Evolutionary conservation across 2,113 vertebrate genomes (phyloP), one percentile per base, ranked within the genome.

Genomic region (Mus pahari): DNA sequence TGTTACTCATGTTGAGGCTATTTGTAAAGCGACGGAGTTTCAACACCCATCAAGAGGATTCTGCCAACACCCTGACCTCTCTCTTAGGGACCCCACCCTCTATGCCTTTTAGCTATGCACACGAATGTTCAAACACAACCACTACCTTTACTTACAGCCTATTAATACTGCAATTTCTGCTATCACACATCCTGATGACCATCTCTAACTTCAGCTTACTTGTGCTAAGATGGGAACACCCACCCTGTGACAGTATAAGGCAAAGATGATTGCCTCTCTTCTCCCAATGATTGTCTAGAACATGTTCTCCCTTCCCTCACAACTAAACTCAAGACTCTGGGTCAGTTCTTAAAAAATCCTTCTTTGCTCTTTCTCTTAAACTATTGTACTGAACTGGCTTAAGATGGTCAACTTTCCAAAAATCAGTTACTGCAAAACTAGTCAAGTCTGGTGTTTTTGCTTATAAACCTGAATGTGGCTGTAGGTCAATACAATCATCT

Each of bases 11-110:
- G 4, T 26, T 33, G 77, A 91, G 70, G 39, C 19, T 71, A 31
- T 64, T 81, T 95, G 88, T 73, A 87, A 95, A 39, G 53, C 31
- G 64, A 79, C 17, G 5, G 70, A 12, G 74, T 71, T 94, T 95
- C 42, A 92, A 42, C 45, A 45, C 17, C 10, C 55, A 94, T 7
- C 3, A 0, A 24, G 39, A 89, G 39, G 48, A 83, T 26, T 82
- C 70, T 73, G 70, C 28, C 16, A 66, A 62, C 17, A 19, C 39
- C 71, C 5, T 86, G 55, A 36, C 3, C 16, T 79, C 36, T 86
- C 36, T 16, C 78, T 19, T 45, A 45, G 14, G 17, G 26, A 62
- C 79, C 53, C 71, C 20, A 7, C 62, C 50, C 10, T 75, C 39
- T 7, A 50, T 12, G 9, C 14, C 78, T 66, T 50, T 90, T 22